Conservation (phyloP, 2,797 vertebrate genomes). For the Silurus lanzhouensis region DNA sequence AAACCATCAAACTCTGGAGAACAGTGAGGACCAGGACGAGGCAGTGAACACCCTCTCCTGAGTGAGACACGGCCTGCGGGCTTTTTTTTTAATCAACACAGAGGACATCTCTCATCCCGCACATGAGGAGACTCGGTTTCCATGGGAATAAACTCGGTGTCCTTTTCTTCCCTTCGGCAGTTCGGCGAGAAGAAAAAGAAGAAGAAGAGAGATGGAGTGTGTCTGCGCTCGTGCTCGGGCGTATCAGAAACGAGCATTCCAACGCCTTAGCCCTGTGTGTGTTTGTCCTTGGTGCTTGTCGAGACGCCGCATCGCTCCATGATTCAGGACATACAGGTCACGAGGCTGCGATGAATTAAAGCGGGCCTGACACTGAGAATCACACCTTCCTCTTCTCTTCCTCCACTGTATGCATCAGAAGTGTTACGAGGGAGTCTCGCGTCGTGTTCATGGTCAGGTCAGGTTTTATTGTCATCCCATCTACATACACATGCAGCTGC, state of each 20-base stretch:
- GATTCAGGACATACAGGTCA: slow-evolving; percentile 49
- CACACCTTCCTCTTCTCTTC: neutral
- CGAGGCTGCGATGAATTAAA: slow-evolving; percentile 40
- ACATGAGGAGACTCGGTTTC: slow-evolving; percentile 44
- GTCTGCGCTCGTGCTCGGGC: slow-evolving; percentile 12
- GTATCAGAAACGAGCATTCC: slow-evolving; percentile 33
- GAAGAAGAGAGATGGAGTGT: slow-evolving; percentile 1
- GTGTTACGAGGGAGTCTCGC: neutral
- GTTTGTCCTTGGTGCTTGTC: slow-evolving; percentile 52
- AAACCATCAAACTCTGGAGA: slow-evolving; percentile 44
- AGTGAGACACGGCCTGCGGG: slow-evolving; percentile 25
- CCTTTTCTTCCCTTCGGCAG: slow-evolving; percentile 42
- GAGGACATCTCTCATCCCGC: slow-evolving; percentile 49
- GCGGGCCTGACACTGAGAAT: neutral
- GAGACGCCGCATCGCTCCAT: slow-evolving; percentile 36
- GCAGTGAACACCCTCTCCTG: slow-evolving; percentile 1
- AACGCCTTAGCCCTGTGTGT: neutral
- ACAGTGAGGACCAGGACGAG: slow-evolving; percentile 36
- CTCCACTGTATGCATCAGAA: neutral
- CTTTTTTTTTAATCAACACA: slow-evolving; percentile 49
- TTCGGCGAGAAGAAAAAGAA: neutral
- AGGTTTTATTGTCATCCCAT: slow-evolving; percentile 1
- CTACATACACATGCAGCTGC: slow-evolving; percentile 1
- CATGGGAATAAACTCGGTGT: slow-evolving; percentile 53
- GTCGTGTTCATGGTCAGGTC: neutral